Conservation (phyloP, 2,113 vertebrate species). For the Halichoerus grypus region DNA sequence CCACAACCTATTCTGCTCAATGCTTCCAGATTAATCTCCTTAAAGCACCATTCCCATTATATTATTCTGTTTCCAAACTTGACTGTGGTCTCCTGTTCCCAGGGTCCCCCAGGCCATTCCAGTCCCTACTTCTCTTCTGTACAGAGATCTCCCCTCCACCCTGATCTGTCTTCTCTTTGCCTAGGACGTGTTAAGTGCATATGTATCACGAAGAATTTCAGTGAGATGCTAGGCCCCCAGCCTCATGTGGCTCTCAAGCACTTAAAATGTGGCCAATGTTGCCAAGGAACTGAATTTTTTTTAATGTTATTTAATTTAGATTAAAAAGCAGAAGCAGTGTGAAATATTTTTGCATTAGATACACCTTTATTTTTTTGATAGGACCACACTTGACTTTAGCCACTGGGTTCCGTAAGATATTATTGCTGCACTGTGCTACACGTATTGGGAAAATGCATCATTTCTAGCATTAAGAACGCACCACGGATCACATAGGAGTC, state of each 20-base stretch:
- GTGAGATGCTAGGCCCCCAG: not conserved
- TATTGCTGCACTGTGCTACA: not conserved
- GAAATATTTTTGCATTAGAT: not conserved
- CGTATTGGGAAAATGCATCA: not conserved
- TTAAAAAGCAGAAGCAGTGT: not conserved
- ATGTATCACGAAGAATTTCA: not conserved
- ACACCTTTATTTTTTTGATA: not conserved
- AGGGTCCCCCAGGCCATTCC: too few relatives aligned
- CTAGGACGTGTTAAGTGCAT: accelerated
- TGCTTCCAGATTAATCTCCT: not conserved
- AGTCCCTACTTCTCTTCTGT: not conserved
- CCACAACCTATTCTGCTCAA: not conserved
- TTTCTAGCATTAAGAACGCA: slow-evolving; percentile 16
- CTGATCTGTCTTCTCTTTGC: not conserved
- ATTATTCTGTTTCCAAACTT: not conserved
- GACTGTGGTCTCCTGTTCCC: not conserved
- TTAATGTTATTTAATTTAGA: slow-evolving; percentile 28
- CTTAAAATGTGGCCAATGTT: not conserved
- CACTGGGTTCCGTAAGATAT: not conserved
- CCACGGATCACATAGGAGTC: not conserved
- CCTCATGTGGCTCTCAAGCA: not conserved
- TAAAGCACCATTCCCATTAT: not conserved
- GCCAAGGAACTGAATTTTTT: not conserved
- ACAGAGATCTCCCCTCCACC: not conserved
- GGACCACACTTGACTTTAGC: not conserved